Base-by-base conservation (phyloP, 2,797 vertebrate species). In the Falco biarmicus region DNA sequence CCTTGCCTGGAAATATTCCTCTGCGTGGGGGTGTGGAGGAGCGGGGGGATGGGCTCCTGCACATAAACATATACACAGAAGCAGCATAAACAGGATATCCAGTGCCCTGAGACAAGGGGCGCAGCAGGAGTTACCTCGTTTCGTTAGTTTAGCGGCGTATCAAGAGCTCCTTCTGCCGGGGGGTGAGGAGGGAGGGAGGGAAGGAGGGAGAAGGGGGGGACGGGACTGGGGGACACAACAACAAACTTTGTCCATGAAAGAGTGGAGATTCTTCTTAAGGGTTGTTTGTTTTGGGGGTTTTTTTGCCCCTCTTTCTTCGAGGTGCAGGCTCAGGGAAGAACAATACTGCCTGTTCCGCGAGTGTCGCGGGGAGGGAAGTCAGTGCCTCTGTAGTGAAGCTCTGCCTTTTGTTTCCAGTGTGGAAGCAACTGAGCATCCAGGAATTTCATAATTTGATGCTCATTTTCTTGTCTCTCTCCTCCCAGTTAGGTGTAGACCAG, bases 1-100 rank as follows among this genome's bases (percentile, higher is more conserved):
- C 59, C 90, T 86, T 60, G 96, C 93, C 83, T 94, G 95, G 86
- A 94, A 93, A 95, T 97, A 84, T 95, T 97, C 94, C 96, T 96
- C 94, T 89, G 87, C 65, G 86, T 59, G 90, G 91, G 95, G 87
- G 84, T 92, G 87, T 65, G 93, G 90, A 88, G 83, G 83, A 90
- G 66, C 63, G 57, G 93, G 96, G 96, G 97, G 97, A 97, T 97
- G 97, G 91, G 95, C 71, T 91, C 61, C 63, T 47, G 69, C 89
- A 80, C 87, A 54, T 91, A 90, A 85, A 91, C 95, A 91, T 87
- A 81, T 63, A 86, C 91, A 88, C 75, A 90, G 85, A 32, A 63
- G 89, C 77, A 39, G 81, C 79, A 70, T 60, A 86, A 89, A 92
- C 93, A 87, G 81, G 89, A 85, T 82, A 89, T 57, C 76, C 84